These are phyloP conservation scores for Ctena decussata DNA, from an alignment of 2,888 invertebrate species.

Conservation along the genomic window DNA sequence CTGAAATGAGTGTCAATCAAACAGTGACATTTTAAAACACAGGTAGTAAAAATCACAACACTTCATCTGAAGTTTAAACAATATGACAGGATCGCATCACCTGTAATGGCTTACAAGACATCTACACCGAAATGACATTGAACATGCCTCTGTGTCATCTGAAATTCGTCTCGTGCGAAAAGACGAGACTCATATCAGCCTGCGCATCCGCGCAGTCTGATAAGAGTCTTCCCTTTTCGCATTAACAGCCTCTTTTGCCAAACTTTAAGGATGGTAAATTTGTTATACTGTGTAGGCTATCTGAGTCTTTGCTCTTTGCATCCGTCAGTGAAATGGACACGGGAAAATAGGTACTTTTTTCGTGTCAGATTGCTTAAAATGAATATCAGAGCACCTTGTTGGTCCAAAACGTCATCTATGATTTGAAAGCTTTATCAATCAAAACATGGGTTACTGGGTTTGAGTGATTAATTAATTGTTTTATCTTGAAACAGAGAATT, in stretches of 20 bases:
- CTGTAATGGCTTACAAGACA: background rate
- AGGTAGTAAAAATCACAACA: background rate
- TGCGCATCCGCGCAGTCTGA: no score
- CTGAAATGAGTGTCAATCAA: background rate
- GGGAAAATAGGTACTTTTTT: no score
- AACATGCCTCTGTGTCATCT: no score
- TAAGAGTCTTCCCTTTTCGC: no score
- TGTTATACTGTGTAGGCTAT: no score
- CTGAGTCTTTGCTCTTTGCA: no score
- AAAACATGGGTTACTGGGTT: background rate
- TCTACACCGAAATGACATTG: background rate
- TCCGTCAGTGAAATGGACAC: no score
- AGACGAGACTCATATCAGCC: no score
- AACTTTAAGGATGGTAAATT: no score
- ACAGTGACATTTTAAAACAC: background rate
- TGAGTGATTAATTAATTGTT: background rate
- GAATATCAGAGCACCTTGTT: background rate
- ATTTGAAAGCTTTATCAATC: background rate
- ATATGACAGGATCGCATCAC: background rate
- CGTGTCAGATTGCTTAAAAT: no score
- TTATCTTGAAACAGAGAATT: background rate
- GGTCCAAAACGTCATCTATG: background rate
- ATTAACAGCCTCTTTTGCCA: no score
- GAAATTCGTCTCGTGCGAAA: no score
- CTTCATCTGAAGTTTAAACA: background rate